A percentile compares a stretch with the other conserved stretches of the same genome.
Conservation (phyloP, 2,113 vertebrate genomes). For the Machaerirhynchus nigripectus region DNA sequence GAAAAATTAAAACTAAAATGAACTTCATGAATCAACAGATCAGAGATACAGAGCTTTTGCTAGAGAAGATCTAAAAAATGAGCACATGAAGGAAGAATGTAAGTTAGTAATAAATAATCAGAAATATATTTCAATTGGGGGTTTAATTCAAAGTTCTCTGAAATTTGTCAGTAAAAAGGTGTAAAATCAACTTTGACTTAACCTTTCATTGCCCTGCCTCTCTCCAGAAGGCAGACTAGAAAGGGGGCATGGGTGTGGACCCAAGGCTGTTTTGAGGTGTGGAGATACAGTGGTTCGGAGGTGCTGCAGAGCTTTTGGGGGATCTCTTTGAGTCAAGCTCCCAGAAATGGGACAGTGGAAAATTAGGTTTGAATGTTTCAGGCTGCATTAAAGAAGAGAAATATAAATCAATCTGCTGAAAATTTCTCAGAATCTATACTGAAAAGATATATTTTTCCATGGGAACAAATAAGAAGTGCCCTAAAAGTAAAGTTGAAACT, state of each 20-base stretch:
- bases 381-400: background rate
- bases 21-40: background rate
- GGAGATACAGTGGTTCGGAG: background rate
- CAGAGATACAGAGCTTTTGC: background rate
- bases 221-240: background rate
- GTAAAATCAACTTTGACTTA: background rate
- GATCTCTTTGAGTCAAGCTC: background rate
- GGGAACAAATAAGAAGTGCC: background rate
- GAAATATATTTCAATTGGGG: background rate
- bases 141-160: background rate
- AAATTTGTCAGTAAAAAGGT: background rate
- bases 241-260: background rate
- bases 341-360: background rate
- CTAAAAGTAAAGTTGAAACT: background rate
- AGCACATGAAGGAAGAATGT: background rate
- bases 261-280: background rate
- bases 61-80: background rate
- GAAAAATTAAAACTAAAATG: background rate
- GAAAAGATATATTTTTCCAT: background rate
- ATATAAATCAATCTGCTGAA: background rate
- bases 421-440: background rate
- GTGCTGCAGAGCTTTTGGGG: background rate
- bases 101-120: conserved; percentile 6
- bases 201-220: background rate
- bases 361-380: background rate